Base-by-base conservation (phyloP, 2,113 vertebrate genomes). In the Saccopteryx bilineata region DNA sequence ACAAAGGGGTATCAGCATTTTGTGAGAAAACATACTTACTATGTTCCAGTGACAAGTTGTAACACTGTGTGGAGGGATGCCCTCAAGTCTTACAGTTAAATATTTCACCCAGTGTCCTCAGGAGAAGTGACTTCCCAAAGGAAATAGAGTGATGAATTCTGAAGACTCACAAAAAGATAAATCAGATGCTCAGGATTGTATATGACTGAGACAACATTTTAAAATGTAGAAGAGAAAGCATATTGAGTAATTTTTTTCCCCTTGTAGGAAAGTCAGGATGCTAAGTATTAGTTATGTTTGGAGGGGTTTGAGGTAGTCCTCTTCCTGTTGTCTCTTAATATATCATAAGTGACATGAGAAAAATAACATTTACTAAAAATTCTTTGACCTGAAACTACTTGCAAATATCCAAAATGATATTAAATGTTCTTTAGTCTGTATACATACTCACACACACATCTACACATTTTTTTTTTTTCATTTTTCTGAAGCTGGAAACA, bases 321-420 rank as follows among this genome's bases (percentile, higher is more conserved):
- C 50, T 91, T 80, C 26, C 9, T 46, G 7, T 66, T 66, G 46
- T 7, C n/a, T 50, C 50, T 90, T 82, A 82, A 78, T 76, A 23
- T 80, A 71, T 81, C 6, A 13, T 65, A 96, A 84, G 11, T 68
- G n/a, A 39, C n/a, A 75, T 52, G 28, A 92, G 75, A 90, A 87
- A 95, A 95, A 61, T 68, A 83, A 90, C 46, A 18, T 68, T 61
- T 90, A 75, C 31, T 82, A 26, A 82, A 90, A 82, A 66, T 21
- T 92, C 31, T 87, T 97, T 87, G 48, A 83, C 63, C 82, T 79
- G 28, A 95, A 69, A 88, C 89, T 21, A 95, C 24, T 81, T 91
- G 4, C 50, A 93, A 93, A 91, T 72, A 78, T 23, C 28, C 18
- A 24, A 88, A 93, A 75, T 97, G 88, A 93, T 85, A 85, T 52